Conservation (phyloP, 2,888 invertebrate genomes). For the Diadegma fenestrale region DNA sequence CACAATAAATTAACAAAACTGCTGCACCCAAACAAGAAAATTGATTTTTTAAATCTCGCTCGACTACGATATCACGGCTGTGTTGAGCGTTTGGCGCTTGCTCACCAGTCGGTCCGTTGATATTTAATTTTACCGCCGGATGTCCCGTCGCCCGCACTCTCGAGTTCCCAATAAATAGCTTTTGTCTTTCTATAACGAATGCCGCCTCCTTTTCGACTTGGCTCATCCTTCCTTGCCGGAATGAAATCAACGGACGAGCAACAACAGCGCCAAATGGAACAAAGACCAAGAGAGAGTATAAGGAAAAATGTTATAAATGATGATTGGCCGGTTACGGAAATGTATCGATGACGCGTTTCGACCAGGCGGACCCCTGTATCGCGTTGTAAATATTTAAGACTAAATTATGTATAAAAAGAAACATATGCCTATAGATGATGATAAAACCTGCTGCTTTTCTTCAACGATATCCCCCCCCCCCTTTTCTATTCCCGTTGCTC, state of each 20-base stretch:
- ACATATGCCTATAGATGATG: slow-evolving; percentile 50
- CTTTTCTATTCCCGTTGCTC: no score
- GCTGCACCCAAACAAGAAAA: no score
- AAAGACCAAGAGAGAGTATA: background rate
- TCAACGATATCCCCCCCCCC: no score
- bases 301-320: slow-evolving; percentile 43
- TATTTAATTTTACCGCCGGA: no score
- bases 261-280: background rate
- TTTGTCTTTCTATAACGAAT: slow-evolving; percentile 25
- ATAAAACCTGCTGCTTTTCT: background rate
- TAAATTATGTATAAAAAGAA: background rate
- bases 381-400: slow-evolving; percentile 48
- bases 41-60: no score
- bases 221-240: slow-evolving; percentile 45
- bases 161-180: no score
- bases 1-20: no score
- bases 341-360: slow-evolving; percentile 44
- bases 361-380: slow-evolving; percentile 58
- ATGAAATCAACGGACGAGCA: slow-evolving; percentile 46
- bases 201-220: no score
- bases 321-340: slow-evolving; percentile 23
- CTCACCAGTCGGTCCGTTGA: no score
- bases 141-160: no score
- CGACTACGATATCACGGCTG: no score
- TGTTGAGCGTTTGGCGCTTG: no score